These are phyloP conservation scores for Syngnathus acus DNA, from an alignment of 2,797 vertebrate species.

Conservation along the genomic window DNA sequence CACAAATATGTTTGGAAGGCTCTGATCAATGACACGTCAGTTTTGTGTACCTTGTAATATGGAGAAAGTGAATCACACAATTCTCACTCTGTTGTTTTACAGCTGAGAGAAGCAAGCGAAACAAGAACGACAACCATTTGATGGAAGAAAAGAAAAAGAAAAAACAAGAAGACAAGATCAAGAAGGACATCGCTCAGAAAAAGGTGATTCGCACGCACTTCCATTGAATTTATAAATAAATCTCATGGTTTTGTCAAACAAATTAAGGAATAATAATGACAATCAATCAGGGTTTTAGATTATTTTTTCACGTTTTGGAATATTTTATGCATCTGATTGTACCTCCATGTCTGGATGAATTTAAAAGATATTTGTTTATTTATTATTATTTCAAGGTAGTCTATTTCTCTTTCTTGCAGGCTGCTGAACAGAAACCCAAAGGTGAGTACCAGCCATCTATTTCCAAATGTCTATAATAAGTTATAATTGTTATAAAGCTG, in stretches of 20 bases:
- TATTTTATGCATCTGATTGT: neutral
- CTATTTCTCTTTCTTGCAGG: conserved; percentile 59
- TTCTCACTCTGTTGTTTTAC: conserved; percentile 18
- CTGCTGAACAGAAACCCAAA: conserved; percentile 98
- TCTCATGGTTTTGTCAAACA: neutral
- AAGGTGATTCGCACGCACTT: conserved; percentile 78
- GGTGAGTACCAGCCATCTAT: conserved; percentile 66
- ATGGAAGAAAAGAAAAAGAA: conserved; percentile 99
- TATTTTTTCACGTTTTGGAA: neutral
- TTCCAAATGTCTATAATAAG: neutral
- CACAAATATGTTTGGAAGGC: neutral
- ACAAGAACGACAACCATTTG: conserved; percentile 93
- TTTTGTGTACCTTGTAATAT: neutral
- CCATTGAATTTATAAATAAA: conserved; percentile 37
- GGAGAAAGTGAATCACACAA: neutral
- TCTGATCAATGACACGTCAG: neutral
- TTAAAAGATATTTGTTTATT: neutral
- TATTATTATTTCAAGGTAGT: conserved; percentile 5
- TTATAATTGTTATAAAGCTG: neutral
- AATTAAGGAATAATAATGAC: neutral
- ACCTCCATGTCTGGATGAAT: neutral
- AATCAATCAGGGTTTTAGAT: neutral
- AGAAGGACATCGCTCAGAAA: conserved; percentile 95
- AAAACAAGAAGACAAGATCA: conserved; percentile 96
- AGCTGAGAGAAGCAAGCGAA: conserved; percentile 83